Conservation (phyloP, 2,113 vertebrate species). For the Macaca fascicularis region T2T-MFA8v1.1 NC_088376.1:135181501-135182000, state of each 20-base stretch:
- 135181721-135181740: background rate
- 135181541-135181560: too few species aligned
- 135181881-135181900: background rate
- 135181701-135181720: background rate
- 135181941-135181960: constrained; percentile 18
- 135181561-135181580: too few species aligned
- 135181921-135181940: background rate
- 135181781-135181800: background rate
- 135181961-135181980: background rate
- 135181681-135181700: background rate
- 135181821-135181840: background rate
- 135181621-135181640: background rate
- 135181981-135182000: background rate
- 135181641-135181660: background rate
- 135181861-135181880: background rate
- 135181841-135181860: background rate
- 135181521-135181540: too few species aligned
- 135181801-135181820: background rate
- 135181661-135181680: background rate
- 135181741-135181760: background rate
- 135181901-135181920: background rate
- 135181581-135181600: too few species aligned
- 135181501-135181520: too few species aligned
- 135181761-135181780: background rate
- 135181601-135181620: too few species aligned